These are phyloP conservation scores for Platerodrilus igneus DNA, from an alignment of 2,888 invertebrate species.

Conservation along the genomic window DNA sequence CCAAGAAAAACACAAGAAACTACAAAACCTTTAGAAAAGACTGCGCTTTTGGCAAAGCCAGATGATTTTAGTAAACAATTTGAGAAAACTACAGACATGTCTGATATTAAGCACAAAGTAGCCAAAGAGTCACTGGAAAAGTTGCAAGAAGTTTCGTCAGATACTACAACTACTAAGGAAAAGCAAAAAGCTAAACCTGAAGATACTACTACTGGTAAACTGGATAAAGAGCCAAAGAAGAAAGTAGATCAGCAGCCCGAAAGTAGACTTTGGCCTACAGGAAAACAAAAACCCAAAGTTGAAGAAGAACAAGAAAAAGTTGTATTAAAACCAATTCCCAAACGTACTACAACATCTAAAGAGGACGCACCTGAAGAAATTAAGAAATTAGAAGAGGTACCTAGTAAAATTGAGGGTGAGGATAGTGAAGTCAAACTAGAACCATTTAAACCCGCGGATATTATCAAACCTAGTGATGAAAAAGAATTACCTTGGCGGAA, in stretches of 20 bases:
- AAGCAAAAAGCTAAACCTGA: no score
- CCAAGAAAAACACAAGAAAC: constrained; percentile 36
- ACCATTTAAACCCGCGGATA: constrained; percentile 32
- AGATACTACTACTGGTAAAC: no score
- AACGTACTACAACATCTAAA: constrained; percentile 25
- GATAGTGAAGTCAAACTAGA: constrained; percentile 43
- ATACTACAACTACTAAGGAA: no score
- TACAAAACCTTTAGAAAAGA: constrained; percentile 32
- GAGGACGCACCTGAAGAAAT: constrained; percentile 32
- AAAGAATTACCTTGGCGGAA: constrained; percentile 4
- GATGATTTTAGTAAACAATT: no score
- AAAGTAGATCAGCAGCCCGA: no score
- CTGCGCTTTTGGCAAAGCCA: no score
- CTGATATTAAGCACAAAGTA: no score
- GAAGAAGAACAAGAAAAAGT: constrained; percentile 49
- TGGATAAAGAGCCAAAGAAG: no score
- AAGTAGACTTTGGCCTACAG: constrained; percentile 38
- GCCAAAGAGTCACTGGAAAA: no score
- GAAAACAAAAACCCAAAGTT: constrained; percentile 37
- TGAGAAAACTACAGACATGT: no score
- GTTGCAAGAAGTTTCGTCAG: no score
- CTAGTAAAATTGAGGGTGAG: constrained; percentile 37
- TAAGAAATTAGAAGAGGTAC: constrained; percentile 35
- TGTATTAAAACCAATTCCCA: constrained; percentile 48
- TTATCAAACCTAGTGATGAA: constrained; percentile 36